phyloP scores from a whole-genome alignment of 1,140 invertebrate genomes.

The Musca domestica region DNA sequence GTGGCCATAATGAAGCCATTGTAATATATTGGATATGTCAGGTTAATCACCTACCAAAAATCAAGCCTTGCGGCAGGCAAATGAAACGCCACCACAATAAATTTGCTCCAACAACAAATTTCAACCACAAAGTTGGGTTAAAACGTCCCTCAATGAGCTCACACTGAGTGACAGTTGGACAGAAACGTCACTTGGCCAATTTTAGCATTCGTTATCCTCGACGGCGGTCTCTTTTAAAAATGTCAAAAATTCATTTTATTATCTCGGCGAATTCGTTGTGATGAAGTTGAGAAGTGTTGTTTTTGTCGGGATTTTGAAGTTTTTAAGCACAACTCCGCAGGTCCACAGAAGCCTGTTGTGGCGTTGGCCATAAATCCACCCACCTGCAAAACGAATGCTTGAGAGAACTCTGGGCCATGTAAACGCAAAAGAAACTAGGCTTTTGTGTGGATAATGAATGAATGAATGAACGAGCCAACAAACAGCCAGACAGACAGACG shows the following conservation, averaged over 20 bases:
- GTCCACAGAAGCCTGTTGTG: constrained; percentile 19
- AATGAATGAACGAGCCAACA: too few species aligned
- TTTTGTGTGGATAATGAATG: too few species aligned
- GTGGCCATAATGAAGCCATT: constrained; percentile 17
- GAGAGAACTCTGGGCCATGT: too few species aligned
- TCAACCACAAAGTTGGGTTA: too few species aligned
- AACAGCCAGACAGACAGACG: too few species aligned
- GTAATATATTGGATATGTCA: constrained; percentile 12
- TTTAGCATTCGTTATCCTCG: too few species aligned
- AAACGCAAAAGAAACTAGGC: too few species aligned
- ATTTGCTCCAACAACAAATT: constrained; percentile 8
- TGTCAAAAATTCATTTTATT: constrained; percentile 22
- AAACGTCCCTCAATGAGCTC: too few species aligned
- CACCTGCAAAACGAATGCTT: constrained; percentile 1
- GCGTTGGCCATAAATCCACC: constrained; percentile 27
- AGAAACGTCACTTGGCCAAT: too few species aligned
- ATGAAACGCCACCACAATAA: not conserved
- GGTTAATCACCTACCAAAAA: constrained; percentile 4
- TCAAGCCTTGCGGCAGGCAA: not conserved
- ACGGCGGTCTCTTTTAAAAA: constrained; percentile 10
- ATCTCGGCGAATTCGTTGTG: constrained; percentile 10
- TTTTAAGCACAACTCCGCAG: not conserved
- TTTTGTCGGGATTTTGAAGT: not conserved
- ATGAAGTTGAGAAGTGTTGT: constrained; percentile 12
- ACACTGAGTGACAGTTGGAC: too few species aligned